Evolutionary conservation across 2,888 invertebrate species (phyloP).

Genomic region (Ectemnius lituratus): DNA sequence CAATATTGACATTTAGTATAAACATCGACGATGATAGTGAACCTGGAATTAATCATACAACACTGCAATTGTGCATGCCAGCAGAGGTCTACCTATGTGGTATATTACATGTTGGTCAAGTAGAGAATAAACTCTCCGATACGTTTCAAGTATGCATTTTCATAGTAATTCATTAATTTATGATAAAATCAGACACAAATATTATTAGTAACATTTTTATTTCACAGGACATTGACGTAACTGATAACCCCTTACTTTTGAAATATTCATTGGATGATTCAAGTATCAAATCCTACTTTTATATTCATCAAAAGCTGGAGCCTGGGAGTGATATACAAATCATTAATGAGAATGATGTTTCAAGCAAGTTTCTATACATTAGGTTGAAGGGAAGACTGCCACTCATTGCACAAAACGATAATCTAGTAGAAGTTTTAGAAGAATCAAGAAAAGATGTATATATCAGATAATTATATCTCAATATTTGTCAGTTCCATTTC

Average conservation of each 20-base stretch:
- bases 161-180: neutral
- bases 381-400: constrained; percentile 84
- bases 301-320: constrained; percentile 86
- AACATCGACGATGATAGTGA: constrained; percentile 80
- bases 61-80: constrained; percentile 84
- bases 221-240: constrained; percentile 85
- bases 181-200: neutral
- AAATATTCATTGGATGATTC: constrained; percentile 80
- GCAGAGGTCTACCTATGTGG: constrained; percentile 89
- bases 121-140: constrained; percentile 81
- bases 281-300: constrained; percentile 83
- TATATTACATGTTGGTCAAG: constrained; percentile 83
- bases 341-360: constrained; percentile 82
- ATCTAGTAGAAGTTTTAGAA: constrained; percentile 80
- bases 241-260: constrained; percentile 87
- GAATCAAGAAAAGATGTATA: constrained; percentile 84
- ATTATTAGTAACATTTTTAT: constrained; percentile 16
- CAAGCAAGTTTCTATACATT: constrained; percentile 85
- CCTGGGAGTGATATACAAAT: constrained; percentile 82
- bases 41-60: constrained; percentile 77
- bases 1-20: constrained; percentile 85
- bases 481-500: neutral
- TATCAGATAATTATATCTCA: neutral
- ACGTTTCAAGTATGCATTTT: constrained; percentile 81
- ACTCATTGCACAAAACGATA: constrained; percentile 82